phyloP scores from a whole-genome alignment of 1,140 invertebrate genomes.

The Gonatopus flavifemur region DNA sequence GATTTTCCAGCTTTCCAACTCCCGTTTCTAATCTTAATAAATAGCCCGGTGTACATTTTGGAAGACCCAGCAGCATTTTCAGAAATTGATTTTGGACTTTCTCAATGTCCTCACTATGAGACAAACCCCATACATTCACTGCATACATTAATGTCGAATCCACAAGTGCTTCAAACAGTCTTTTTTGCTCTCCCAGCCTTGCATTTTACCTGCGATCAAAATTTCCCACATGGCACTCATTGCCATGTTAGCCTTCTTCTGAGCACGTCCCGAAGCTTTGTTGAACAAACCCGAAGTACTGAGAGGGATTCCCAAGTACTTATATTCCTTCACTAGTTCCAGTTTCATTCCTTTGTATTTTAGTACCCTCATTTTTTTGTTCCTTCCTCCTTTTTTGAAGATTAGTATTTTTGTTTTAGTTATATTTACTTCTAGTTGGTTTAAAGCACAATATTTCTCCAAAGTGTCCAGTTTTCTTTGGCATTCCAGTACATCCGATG shows the following conservation, averaged over 20 bases:
- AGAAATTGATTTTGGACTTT: too few species aligned
- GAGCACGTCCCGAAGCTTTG: background rate
- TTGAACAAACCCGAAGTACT: constrained; percentile 5
- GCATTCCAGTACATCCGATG: too few species aligned
- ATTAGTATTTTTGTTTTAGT: constrained; percentile 22
- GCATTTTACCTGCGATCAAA: constrained; percentile 11
- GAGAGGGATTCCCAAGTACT: constrained; percentile 20
- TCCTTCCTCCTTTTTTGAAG: constrained; percentile 14
- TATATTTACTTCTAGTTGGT: too few species aligned
- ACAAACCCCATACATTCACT: constrained; percentile 15
- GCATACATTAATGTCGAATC: constrained; percentile 13
- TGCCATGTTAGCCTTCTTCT: constrained; percentile 3
- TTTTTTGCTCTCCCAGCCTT: constrained; percentile 7
- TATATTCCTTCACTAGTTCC: constrained; percentile 7
- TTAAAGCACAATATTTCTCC: too few species aligned
- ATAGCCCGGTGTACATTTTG: too few species aligned
- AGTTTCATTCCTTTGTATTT: constrained; percentile 10
- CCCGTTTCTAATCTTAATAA: too few species aligned
- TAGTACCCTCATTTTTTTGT: background rate
- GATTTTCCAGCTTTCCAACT: too few species aligned
- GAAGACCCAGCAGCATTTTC: too few species aligned
- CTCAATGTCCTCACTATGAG: constrained; percentile 12
- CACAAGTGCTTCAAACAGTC: constrained; percentile 18
- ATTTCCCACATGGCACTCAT: constrained; percentile 8
- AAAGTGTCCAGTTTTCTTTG: too few species aligned